Percentiles rank a stretch among this genome's conserved stretches.
These are phyloP conservation scores for Sialia sialis DNA, from an alignment of 2,113 vertebrate species.

Conservation along the genomic window DNA sequence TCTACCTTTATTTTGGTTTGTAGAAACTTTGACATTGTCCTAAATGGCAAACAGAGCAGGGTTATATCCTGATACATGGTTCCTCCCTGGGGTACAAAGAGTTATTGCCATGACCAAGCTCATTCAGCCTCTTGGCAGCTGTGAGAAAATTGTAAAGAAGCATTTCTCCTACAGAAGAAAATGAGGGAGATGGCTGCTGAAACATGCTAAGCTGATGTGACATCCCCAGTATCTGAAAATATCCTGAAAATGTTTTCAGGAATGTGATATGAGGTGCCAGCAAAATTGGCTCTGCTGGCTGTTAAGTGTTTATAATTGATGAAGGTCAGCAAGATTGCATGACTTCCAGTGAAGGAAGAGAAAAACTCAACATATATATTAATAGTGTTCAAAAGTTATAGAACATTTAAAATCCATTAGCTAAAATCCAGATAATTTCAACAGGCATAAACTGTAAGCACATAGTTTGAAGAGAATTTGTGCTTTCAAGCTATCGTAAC, in stretches of 20 bases:
- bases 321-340: background rate
- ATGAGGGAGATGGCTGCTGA: background rate
- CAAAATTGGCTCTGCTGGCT: background rate
- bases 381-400: background rate
- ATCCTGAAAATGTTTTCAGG: constrained; percentile 8
- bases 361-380: background rate
- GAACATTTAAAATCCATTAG: constrained; percentile 35
- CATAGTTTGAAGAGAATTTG: background rate
- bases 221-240: background rate
- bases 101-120: background rate
- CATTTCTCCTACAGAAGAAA: background rate
- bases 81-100: background rate
- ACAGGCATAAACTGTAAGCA: background rate
- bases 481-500: background rate
- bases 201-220: background rate
- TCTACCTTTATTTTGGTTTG: background rate
- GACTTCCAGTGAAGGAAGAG: background rate
- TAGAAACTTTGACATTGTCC: background rate
- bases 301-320: background rate
- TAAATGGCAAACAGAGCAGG: background rate
- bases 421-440: constrained; percentile 7
- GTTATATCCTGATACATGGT: background rate
- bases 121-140: background rate
- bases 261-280: background rate
- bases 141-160: background rate